Conservation (phyloP, 2,113 vertebrate genomes). For the Herpetotheres cachinnans region DNA sequence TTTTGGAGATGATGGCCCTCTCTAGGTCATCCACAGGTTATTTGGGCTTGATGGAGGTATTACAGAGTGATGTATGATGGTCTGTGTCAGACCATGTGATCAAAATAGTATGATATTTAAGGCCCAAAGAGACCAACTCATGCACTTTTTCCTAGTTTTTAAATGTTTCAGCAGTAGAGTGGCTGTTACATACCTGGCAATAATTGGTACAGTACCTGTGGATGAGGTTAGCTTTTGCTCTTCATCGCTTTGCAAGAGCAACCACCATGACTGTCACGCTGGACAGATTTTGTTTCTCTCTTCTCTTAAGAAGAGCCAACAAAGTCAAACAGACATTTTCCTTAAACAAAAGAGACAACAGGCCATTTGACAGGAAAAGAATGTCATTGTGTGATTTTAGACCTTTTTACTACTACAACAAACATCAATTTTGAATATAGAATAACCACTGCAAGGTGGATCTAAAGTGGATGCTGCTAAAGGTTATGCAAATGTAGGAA, state of each 20-base stretch:
- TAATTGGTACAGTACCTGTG: accelerated
- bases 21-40: not conserved
- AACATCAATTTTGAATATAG: slow-evolving; percentile 35
- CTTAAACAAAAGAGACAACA: not conserved
- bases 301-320: not conserved
- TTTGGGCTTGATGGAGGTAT: not conserved
- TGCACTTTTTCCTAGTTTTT: not conserved
- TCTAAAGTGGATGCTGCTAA: slow-evolving; percentile 66
- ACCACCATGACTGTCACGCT: accelerated
- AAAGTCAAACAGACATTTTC: not conserved
- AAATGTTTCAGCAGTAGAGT: not conserved
- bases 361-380: not conserved
- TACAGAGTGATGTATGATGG: not conserved
- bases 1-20: not conserved
- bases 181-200: not conserved
- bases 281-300: not conserved
- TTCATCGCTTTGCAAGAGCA: not conserved
- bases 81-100: not conserved
- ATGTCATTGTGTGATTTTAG: not conserved
- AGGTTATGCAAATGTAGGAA: slow-evolving; percentile 76
- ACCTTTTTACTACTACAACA: not conserved
- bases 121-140: no score
- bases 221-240: not conserved
- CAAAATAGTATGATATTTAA: no score
- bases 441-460: slow-evolving; percentile 70